Evolutionary conservation across 2,888 invertebrate genomes (phyloP), one percentile per base, ranked within the genome.

Genomic region (Ecdyonurus torrentis): DNA sequence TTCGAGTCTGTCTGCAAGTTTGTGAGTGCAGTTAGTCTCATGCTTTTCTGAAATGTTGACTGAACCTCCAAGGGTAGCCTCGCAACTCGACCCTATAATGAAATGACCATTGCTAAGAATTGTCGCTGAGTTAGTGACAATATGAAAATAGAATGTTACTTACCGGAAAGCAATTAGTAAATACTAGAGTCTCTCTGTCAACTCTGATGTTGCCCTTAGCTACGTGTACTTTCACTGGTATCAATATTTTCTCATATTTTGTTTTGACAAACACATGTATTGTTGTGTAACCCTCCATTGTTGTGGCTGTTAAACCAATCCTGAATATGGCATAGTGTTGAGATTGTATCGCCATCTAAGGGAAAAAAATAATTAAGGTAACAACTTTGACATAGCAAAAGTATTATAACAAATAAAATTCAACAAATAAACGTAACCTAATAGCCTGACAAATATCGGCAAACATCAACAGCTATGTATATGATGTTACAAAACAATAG

Each of bases 151-250:
- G 25, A 63, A 25, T 60, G 62, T 63, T 66, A 79, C 83, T 81
- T 76, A 88, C 89, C 66, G 89, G 91, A 79, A 89, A 91, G 70
- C 87, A 88, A 72, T 87, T 83, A 66, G 84, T 82, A 72, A 91
- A 87, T 61, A 84, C 78, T 37, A 91, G 75, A 69, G 81, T 78
- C 69, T 83, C 82, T 64, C 85, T 84, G 66, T 83, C 81, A 63
- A 86, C 80, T 73, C 84, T 80, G 65, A 91, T 76, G 70, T 82
- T 83, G 25, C 90, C 91, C 68, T 84, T 81, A 0, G 87, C 85
- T n/a, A 88, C 85, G 69, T 82, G 79, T 73, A 89, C 85, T 67
- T 81, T 81, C 63, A 91, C 82, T n/a, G 86, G 84, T 64, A 88
- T 79, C 62, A 81, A 81, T 61, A 89, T 78, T 67, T 80, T 77